These are phyloP conservation scores for Drosophila tripunctata DNA, from an alignment of 2,888 invertebrate species.

Conservation along the genomic window DNA sequence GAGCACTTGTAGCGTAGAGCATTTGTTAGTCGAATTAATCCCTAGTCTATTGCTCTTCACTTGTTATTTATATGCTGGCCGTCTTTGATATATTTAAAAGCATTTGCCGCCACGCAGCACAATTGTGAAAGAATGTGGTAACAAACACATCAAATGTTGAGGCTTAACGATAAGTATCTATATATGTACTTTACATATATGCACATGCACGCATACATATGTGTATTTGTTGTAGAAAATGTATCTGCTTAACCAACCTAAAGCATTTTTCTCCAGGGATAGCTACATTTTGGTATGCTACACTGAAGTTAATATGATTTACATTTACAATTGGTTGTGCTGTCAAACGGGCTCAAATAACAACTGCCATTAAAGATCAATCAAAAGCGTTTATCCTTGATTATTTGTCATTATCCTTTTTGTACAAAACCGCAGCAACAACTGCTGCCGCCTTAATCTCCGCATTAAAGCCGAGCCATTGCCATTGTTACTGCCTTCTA, in stretches of 20 bases:
- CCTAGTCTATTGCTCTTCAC: not conserved
- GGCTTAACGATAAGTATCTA: slow-evolving; percentile 41
- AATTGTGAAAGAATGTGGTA: slow-evolving; percentile 61
- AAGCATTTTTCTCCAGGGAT: not conserved
- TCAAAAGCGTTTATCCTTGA: slow-evolving; percentile 83
- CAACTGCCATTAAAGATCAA: slow-evolving; percentile 81
- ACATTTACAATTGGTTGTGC: slow-evolving; percentile 72
- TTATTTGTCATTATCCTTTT: slow-evolving; percentile 83
- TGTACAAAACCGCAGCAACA: slow-evolving; percentile 60
- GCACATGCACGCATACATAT: not conserved
- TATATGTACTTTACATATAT: slow-evolving; percentile 7
- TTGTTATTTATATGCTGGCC: slow-evolving; percentile 59
- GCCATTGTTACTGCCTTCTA: slow-evolving; percentile 4
- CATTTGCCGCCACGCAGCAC: slow-evolving; percentile 62
- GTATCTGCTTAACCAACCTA: slow-evolving; percentile 11
- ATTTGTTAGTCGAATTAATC: slow-evolving; percentile 7
- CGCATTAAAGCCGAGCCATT: slow-evolving; percentile 43
- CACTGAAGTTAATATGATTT: slow-evolving; percentile 78
- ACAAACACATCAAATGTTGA: slow-evolving; percentile 24
- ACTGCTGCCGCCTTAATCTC: slow-evolving; percentile 65
- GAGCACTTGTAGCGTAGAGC: slow-evolving; percentile 17
- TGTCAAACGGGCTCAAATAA: slow-evolving; percentile 62
- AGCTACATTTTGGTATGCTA: slow-evolving; percentile 58
- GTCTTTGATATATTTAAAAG: slow-evolving; percentile 74
- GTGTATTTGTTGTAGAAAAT: slow-evolving; percentile 2